Evolutionary conservation across 1,140 invertebrate genomes (phyloP).

Genomic region (Drosophila mauritiana): DNA sequence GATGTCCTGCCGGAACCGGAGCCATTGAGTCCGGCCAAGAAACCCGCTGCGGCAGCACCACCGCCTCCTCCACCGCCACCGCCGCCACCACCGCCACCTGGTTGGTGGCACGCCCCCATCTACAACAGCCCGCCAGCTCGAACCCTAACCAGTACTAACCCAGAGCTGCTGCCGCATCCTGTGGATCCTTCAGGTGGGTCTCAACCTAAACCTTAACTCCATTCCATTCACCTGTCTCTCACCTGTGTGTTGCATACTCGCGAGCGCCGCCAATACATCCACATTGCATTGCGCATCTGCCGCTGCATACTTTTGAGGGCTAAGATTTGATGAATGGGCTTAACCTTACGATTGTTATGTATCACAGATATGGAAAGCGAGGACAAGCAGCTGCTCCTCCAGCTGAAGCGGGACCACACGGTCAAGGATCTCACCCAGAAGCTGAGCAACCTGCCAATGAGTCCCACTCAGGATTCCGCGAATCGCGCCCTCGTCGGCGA

Average conservation of each 20-base stretch:
- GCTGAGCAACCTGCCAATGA: constrained; percentile 89
- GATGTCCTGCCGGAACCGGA: constrained; percentile 50
- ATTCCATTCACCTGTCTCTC: constrained; percentile 2
- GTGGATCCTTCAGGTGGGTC: constrained; percentile 48
- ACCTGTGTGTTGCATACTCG: constrained; percentile 49
- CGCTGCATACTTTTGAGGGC: constrained; percentile 63
- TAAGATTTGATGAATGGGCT: too few species aligned
- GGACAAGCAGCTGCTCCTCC: constrained; percentile 73
- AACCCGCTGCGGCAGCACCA: constrained; percentile 46
- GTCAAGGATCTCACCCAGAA: constrained; percentile 95
- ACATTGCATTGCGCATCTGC: constrained; percentile 13
- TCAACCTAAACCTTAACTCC: neutral
- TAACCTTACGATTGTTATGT: neutral
- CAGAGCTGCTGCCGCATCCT: constrained; percentile 26
- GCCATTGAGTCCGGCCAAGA: constrained; percentile 63
- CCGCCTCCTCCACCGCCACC: constrained; percentile 69
- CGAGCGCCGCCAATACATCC: constrained; percentile 15
- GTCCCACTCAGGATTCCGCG: constrained; percentile 85
- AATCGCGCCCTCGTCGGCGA: constrained; percentile 88
- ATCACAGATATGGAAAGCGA: constrained; percentile 76
- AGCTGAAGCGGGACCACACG: constrained; percentile 90
- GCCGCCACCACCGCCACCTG: constrained; percentile 72
- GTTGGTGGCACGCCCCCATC: constrained; percentile 69
- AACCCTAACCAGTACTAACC: constrained; percentile 65
- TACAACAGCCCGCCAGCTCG: constrained; percentile 37